These are phyloP conservation scores for Menidia beryllina DNA, from an alignment of 2,113 vertebrate species.

Conservation along the genomic window DNA sequence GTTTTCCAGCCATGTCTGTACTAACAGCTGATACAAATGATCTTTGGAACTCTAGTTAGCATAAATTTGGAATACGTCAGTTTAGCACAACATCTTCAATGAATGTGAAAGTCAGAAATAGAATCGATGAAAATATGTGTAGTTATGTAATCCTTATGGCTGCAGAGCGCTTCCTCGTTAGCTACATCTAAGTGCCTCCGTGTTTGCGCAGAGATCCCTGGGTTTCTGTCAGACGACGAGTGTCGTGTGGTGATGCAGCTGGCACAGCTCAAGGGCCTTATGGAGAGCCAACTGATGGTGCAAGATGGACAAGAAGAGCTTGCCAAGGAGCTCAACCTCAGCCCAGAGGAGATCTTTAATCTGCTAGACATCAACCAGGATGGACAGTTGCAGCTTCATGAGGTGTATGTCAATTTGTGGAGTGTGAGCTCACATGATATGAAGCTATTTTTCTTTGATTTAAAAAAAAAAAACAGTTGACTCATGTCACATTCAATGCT, in stretches of 20 bases:
- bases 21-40: background rate
- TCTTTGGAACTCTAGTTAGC: background rate
- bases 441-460: background rate
- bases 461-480: slow-evolving; percentile 15
- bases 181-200: background rate
- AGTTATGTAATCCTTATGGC: background rate
- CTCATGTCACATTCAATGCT: slow-evolving; percentile 11
- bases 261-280: slow-evolving; percentile 82
- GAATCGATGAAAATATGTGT: background rate
- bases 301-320: slow-evolving; percentile 93
- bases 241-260: slow-evolving; percentile 88
- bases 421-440: slow-evolving; percentile 2
- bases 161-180: background rate
- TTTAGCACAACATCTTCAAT: background rate
- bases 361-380: slow-evolving; percentile 96
- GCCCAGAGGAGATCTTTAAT: slow-evolving; percentile 94
- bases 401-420: slow-evolving; percentile 82
- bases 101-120: background rate
- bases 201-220: slow-evolving; percentile 88
- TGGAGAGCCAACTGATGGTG: slow-evolving; percentile 90
- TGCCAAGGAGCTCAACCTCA: slow-evolving; percentile 91
- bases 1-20: no score
- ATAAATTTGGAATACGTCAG: background rate
- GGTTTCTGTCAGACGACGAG: slow-evolving; percentile 92
- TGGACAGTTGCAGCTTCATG: slow-evolving; percentile 92